Evolutionary conservation across 35 echinoderm and acorn worm species (phyloP).

Genomic region (Hemicentrotus pulcherrimus): DNA sequence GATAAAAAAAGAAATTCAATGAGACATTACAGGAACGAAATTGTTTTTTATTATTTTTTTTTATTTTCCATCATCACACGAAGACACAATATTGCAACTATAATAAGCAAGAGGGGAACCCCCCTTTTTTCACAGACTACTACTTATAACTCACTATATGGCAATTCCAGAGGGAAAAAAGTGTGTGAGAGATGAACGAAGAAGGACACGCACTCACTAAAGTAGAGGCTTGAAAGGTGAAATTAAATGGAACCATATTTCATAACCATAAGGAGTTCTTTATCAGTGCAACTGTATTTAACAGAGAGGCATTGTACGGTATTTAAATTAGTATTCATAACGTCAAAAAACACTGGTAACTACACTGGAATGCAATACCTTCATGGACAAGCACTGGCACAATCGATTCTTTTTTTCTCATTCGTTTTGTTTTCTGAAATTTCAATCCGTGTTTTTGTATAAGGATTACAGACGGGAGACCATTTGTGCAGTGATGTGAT

Average conservation of each 20-base stretch:
- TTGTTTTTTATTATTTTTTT: conserved; percentile 37
- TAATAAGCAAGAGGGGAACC: conserved; percentile 29
- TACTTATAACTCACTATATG: conserved; percentile 45
- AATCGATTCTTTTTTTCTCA: background rate
- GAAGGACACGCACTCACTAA: conserved; percentile 1
- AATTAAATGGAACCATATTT: background rate
- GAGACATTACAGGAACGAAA: background rate
- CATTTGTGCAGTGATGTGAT: background rate
- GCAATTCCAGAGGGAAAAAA: conserved; percentile 28
- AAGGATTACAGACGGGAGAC: background rate
- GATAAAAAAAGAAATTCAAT: background rate
- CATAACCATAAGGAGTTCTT: background rate
- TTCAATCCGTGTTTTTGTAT: background rate
- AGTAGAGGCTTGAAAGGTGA: background rate
- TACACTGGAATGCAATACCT: conserved; percentile 3
- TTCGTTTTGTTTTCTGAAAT: background rate
- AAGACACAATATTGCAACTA: conserved; percentile 55
- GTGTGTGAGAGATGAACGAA: conserved; percentile 20
- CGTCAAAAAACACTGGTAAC: background rate
- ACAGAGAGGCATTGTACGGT: background rate
- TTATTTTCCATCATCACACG: conserved; percentile 56
- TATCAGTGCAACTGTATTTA: background rate
- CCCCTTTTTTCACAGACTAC: conserved; percentile 29
- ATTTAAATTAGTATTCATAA: background rate
- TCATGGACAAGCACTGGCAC: background rate